These are phyloP conservation scores for Microtus pennsylvanicus DNA, from an alignment of 2,113 vertebrate species.

Conservation along the genomic window DNA sequence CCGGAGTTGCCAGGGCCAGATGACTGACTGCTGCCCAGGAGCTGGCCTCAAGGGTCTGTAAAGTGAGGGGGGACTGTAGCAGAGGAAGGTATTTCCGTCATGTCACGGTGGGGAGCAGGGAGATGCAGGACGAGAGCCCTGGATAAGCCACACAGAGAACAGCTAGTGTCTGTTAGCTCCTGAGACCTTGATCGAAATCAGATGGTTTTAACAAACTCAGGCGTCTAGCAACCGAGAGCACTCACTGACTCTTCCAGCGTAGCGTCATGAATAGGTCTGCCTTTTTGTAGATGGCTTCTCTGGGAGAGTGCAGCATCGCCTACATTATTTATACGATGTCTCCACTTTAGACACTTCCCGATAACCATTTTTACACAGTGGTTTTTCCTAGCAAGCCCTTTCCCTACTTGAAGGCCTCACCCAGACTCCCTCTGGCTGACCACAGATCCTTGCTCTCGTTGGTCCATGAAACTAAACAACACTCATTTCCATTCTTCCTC, in stretches of 20 bases:
- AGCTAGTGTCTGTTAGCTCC: background rate
- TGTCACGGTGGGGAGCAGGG: background rate
- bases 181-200: background rate
- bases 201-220: background rate
- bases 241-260: background rate
- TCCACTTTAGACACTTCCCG: background rate
- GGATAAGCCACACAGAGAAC: background rate
- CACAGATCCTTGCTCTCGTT: background rate
- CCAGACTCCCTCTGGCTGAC: background rate
- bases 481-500: background rate
- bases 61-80: background rate
- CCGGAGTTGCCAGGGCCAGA: background rate
- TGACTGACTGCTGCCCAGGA: background rate
- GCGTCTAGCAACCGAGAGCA: constrained; percentile 3
- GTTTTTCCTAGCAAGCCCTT: background rate
- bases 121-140: background rate
- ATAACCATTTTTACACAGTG: background rate
- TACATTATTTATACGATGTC: background rate
- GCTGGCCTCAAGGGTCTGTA: background rate
- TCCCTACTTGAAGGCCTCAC: constrained; percentile 6
- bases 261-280: background rate
- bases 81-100: background rate
- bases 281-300: constrained; percentile 7
- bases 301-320: background rate
- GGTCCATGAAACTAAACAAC: background rate